Evolutionary conservation across 2,113 vertebrate species (phyloP).

Genomic region (Pungitius pungitius): DNA sequence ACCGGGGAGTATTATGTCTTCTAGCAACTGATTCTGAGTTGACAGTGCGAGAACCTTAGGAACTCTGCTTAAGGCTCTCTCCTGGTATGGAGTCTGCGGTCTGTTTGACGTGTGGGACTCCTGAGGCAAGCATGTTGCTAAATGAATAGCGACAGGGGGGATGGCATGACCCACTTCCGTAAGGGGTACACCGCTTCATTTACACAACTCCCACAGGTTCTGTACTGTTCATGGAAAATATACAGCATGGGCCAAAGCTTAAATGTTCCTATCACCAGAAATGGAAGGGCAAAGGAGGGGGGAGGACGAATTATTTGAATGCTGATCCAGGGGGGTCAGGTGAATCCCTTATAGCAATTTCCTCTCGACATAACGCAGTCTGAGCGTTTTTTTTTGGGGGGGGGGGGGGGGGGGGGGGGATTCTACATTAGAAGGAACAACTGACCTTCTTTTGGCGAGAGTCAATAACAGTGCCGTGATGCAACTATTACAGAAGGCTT

Average conservation of each 20-base stretch:
- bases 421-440: slow-evolving; percentile 22
- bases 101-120: slow-evolving; percentile 70
- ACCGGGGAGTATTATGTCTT: slow-evolving; percentile 65
- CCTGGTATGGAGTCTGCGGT: slow-evolving; percentile 53
- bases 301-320: slow-evolving; percentile 11
- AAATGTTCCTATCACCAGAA: slow-evolving; percentile 36
- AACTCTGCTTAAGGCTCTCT: slow-evolving; percentile 68
- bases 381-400: slow-evolving; percentile 12
- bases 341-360: slow-evolving; percentile 22
- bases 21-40: slow-evolving; percentile 55
- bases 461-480: slow-evolving; percentile 30
- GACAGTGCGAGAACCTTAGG: slow-evolving; percentile 62
- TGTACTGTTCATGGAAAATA: slow-evolving; percentile 17
- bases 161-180: slow-evolving; percentile 74
- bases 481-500: slow-evolving; percentile 23
- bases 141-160: slow-evolving; percentile 65
- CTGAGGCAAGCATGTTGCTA: slow-evolving; percentile 63
- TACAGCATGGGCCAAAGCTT: slow-evolving; percentile 12
- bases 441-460: slow-evolving; percentile 50
- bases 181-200: slow-evolving; percentile 41
- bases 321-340: slow-evolving; percentile 26
- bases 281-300: slow-evolving; percentile 19
- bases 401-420: too few species aligned
- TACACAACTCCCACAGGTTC: slow-evolving; percentile 50
- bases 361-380: neutral